phyloP scores from a whole-genome alignment of 2,888 invertebrate genomes.

The Drosophila buzzatii region DNA sequence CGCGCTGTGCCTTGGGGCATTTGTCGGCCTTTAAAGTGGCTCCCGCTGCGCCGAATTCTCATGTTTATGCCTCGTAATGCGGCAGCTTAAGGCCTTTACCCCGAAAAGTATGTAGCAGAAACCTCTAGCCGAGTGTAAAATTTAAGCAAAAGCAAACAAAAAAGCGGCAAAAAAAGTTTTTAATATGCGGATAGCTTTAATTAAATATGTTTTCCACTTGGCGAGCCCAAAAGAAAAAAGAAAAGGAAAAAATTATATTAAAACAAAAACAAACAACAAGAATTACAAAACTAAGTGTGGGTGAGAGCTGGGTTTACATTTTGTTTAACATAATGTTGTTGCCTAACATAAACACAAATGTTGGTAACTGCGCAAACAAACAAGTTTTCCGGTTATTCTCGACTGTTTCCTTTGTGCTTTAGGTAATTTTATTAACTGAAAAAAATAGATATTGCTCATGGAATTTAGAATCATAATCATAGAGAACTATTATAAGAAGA shows the following conservation, averaged over 20 bases:
- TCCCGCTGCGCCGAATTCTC: conserved; percentile 38
- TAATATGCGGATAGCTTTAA: conserved; percentile 82
- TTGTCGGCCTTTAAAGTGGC: conserved; percentile 46
- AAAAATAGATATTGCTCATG: background rate
- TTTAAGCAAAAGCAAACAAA: conserved; percentile 53
- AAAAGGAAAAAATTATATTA: conserved; percentile 4
- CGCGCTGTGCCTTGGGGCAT: conserved; percentile 64
- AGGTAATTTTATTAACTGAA: background rate
- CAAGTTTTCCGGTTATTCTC: conserved; percentile 27
- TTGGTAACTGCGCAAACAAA: conserved; percentile 60
- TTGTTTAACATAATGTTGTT: conserved; percentile 31
- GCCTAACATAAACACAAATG: conserved; percentile 62
- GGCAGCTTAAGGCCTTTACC: conserved; percentile 73
- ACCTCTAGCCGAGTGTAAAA: conserved; percentile 70
- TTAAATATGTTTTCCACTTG: conserved; percentile 80
- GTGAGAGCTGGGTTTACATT: conserved; percentile 41
- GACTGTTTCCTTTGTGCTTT: conserved; percentile 17
- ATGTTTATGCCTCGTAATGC: conserved; percentile 76
- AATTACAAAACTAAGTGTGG: conserved; percentile 27
- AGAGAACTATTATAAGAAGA: no score
- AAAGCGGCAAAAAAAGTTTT: conserved; percentile 65
- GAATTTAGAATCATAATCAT: background rate
- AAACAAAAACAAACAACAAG: conserved; percentile 24
- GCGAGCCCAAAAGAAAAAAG: conserved; percentile 56
- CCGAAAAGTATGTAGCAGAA: conserved; percentile 54